Conservation (phyloP, 2,797 vertebrate species). For the Glyptemys insculpta region DNA sequence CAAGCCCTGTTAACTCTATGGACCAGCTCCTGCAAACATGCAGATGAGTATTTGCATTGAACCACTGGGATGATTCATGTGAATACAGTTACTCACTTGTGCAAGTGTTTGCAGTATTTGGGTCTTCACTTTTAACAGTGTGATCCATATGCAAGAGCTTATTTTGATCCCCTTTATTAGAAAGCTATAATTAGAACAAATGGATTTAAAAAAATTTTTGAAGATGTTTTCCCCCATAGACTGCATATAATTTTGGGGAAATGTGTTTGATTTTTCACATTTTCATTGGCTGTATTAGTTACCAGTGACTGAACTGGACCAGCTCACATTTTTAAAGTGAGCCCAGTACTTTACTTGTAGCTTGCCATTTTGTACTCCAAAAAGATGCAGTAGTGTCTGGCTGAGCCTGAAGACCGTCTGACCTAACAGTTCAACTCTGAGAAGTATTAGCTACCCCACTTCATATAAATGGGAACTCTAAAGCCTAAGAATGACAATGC, state of each 20-base stretch:
- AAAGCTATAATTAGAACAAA: rapidly evolving
- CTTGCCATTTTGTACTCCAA: not conserved
- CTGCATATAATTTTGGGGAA: not conserved
- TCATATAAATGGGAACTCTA: not conserved
- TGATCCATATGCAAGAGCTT: not conserved
- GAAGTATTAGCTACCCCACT: not conserved
- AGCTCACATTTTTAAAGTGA: too few species aligned
- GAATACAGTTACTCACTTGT: not conserved
- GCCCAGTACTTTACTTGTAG: too few species aligned
- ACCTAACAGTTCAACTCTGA: constrained; percentile 8
- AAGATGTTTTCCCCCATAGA: not conserved
- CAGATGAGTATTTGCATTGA: not conserved
- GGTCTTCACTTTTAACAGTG: not conserved
- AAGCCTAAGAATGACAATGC: not conserved
- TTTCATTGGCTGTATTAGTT: not conserved
- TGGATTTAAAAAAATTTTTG: not conserved
- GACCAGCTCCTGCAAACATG: not conserved
- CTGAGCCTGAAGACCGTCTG: not conserved
- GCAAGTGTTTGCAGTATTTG: not conserved
- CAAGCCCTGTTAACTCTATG: not conserved
- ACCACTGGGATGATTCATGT: not conserved
- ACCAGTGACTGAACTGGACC: too few species aligned
- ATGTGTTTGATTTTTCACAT: not conserved
- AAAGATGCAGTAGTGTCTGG: not conserved
- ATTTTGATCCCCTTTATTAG: not conserved